These are phyloP conservation scores for Hippocampus abdominalis DNA, from an alignment of 2,113 vertebrate species.

Conservation along the genomic window DNA sequence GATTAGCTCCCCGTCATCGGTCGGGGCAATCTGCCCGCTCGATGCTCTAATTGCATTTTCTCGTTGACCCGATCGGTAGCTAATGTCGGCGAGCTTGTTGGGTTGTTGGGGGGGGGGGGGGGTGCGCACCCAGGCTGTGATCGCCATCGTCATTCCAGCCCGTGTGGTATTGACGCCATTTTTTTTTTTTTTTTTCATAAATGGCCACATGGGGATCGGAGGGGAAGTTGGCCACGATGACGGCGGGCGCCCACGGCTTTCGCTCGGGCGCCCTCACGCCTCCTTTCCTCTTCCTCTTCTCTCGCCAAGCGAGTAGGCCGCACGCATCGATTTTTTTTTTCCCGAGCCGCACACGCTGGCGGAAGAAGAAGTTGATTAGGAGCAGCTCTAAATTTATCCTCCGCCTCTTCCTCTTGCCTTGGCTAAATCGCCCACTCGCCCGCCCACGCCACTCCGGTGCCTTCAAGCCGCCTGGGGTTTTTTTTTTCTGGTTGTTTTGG, in stretches of 20 bases:
- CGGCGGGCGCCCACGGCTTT: background rate
- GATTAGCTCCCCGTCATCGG: conserved; percentile 66
- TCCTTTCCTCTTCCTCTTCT: conserved; percentile 16
- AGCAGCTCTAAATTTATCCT: conserved; percentile 72
- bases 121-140: conserved; percentile 27
- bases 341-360: conserved; percentile 48
- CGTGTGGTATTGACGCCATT: conserved; percentile 38
- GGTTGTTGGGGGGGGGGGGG: background rate
- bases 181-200: background rate
- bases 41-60: conserved; percentile 69
- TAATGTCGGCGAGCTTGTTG: conserved; percentile 45
- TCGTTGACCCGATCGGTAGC: conserved; percentile 58
- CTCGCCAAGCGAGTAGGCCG: conserved; percentile 61
- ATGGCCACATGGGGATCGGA: background rate
- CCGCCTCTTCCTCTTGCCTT: conserved; percentile 38
- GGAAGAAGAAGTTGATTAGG: conserved; percentile 72
- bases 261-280: background rate
- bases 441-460: conserved; percentile 45
- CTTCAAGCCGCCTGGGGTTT: conserved; percentile 28
- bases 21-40: conserved; percentile 64
- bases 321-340: conserved; percentile 64
- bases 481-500: conserved; percentile 8
- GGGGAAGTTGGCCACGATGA: background rate
- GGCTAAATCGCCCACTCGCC: conserved; percentile 42
- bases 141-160: conserved; percentile 50